These are phyloP conservation scores for Gorsachius magnificus DNA, from an alignment of 2,797 vertebrate genomes.

Conservation along the genomic window DNA sequence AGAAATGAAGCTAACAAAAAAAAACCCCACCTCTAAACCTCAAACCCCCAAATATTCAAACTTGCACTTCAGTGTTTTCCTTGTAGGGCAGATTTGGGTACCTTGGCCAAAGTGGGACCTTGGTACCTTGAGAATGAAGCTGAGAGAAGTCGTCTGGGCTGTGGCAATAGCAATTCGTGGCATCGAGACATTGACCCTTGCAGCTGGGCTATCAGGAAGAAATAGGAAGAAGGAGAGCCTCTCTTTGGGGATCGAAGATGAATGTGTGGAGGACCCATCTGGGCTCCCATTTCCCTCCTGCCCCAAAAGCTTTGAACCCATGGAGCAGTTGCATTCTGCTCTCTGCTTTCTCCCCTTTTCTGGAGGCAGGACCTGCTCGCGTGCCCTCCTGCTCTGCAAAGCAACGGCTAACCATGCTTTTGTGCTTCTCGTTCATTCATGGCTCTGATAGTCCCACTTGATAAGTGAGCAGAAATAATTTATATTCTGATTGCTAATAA, in stretches of 20 bases:
- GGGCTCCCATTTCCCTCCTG: neutral
- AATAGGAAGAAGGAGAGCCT: neutral
- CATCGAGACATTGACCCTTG: neutral
- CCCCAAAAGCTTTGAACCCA: neutral
- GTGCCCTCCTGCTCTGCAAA: neutral
- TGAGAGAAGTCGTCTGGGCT: neutral
- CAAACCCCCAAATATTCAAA: neutral
- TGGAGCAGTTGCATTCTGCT: rapidly evolving
- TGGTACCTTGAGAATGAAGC: neutral
- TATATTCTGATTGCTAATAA: neutral
- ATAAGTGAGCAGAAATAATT: neutral
- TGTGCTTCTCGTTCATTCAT: rapidly evolving
- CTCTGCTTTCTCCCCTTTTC: neutral
- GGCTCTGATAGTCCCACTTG: neutral
- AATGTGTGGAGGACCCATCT: neutral
- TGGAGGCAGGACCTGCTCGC: rapidly evolving
- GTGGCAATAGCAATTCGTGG: neutral
- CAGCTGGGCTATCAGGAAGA: neutral
- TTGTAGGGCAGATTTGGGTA: neutral
- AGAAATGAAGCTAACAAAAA: neutral
- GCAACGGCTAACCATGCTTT: rapidly evolving
- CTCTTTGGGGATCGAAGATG: neutral
- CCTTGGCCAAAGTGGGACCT: neutral
- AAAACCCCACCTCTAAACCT: neutral
- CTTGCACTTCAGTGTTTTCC: neutral